Conservation (phyloP, 1,140 invertebrate genomes). For the Branchinecta lindahli region DNA sequence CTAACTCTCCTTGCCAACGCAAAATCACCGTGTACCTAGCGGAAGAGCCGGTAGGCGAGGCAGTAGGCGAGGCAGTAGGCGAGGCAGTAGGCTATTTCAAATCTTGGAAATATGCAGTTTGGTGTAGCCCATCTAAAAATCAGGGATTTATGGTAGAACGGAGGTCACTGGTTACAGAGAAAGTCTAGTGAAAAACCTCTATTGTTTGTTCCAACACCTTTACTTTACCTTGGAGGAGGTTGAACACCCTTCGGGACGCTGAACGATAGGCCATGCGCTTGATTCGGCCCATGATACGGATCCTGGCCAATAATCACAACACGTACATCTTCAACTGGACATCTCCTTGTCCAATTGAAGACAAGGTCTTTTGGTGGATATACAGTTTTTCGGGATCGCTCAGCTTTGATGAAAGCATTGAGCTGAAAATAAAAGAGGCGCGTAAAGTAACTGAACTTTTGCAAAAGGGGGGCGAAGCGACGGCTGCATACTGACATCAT, state of each 20-base stretch:
- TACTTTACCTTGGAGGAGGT: constrained; percentile 36
- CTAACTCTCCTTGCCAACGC: too few relatives aligned
- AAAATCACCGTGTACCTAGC: too few relatives aligned
- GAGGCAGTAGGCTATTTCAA: too few relatives aligned
- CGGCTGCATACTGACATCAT: not conserved
- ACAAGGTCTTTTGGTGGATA: constrained; percentile 39
- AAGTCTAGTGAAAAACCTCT: too few relatives aligned
- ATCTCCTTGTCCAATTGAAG: constrained; percentile 38
- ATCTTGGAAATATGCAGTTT: too few relatives aligned
- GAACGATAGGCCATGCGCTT: constrained; percentile 50
- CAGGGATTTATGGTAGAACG: too few relatives aligned
- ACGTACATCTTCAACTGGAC: constrained; percentile 34
- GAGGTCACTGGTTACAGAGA: too few relatives aligned
- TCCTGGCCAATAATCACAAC: constrained; percentile 43
- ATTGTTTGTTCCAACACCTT: too few relatives aligned
- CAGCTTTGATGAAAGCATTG: constrained; percentile 35
- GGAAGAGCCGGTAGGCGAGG: too few relatives aligned
- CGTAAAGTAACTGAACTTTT: not conserved
- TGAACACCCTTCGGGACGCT: constrained; percentile 42
- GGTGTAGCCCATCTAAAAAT: too few relatives aligned
- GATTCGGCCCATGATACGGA: constrained; percentile 46
- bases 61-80: too few relatives aligned
- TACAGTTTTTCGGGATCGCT: constrained; percentile 34
- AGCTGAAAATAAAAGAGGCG: constrained; percentile 30
- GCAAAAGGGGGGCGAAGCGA: not conserved